phyloP scores from a whole-genome alignment of 2,888 invertebrate species.

The Eremobia ochroleuca region DNA sequence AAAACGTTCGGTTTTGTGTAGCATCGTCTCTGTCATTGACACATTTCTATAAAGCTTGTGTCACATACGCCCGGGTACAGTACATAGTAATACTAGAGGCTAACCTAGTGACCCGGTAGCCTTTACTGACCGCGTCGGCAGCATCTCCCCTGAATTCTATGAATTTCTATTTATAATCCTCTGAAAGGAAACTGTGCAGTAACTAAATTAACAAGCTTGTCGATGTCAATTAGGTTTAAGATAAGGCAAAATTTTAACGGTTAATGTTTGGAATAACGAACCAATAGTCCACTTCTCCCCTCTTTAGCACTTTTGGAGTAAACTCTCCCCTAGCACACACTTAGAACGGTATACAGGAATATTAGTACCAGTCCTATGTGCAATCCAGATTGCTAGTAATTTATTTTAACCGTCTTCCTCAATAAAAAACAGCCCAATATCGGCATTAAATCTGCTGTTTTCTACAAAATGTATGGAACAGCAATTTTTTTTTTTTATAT shows the following conservation, averaged over 20 bases:
- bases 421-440: neutral
- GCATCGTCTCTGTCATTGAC: too few relatives aligned
- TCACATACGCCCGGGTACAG: conserved; percentile 8
- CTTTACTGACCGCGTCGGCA: conserved; percentile 32
- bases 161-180: conserved; percentile 35
- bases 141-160: conserved; percentile 30
- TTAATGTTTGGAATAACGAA: neutral
- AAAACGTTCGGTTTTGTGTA: neutral
- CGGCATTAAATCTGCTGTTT: too few relatives aligned
- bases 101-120: conserved; percentile 47
- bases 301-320: neutral
- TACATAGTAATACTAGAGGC: neutral
- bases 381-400: neutral
- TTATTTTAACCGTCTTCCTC: neutral
- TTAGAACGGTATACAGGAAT: neutral
- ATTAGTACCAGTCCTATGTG: neutral
- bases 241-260: neutral
- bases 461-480: too few relatives aligned
- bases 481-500: neutral
- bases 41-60: neutral
- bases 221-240: neutral
- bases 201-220: conserved; percentile 14
- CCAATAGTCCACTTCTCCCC: neutral
- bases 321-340: neutral
- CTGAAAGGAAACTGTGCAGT: conserved; percentile 24